Conservation (phyloP, 2,888 invertebrate species). For the Dioctria rufipes region DNA sequence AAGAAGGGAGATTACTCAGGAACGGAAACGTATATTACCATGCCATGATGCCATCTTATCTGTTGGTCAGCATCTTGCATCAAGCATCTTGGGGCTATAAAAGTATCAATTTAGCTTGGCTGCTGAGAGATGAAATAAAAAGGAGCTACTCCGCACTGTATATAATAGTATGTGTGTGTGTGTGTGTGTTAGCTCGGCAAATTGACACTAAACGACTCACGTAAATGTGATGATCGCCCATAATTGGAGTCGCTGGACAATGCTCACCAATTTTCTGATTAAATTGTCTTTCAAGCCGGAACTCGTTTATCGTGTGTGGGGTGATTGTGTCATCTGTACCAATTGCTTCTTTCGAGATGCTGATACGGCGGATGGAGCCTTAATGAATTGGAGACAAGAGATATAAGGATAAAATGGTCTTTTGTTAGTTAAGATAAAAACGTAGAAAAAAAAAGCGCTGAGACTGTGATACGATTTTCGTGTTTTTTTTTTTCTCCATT, state of each 20-base stretch:
- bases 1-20: neutral
- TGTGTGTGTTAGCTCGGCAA: slow-evolving; percentile 54
- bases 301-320: slow-evolving; percentile 58
- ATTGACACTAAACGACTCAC: slow-evolving; percentile 61
- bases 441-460: slow-evolving; percentile 19
- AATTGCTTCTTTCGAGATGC: slow-evolving; percentile 49
- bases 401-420: slow-evolving; percentile 8
- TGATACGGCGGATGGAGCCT: slow-evolving; percentile 51
- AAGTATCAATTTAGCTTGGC: slow-evolving; percentile 30
- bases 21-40: slow-evolving; percentile 10
- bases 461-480: neutral
- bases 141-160: slow-evolving; percentile 15
- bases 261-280: slow-evolving; percentile 62
- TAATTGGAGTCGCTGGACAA: slow-evolving; percentile 53
- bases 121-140: slow-evolving; percentile 15
- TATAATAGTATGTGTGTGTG: no score
- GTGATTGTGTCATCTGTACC: slow-evolving; percentile 51
- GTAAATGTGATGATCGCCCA: slow-evolving; percentile 54
- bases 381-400: slow-evolving; percentile 42
- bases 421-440: slow-evolving; percentile 12
- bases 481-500: neutral
- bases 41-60: slow-evolving; percentile 49
- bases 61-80: slow-evolving; percentile 43
- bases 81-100: slow-evolving; percentile 40
- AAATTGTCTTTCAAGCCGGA: slow-evolving; percentile 63